Base-by-base conservation (phyloP, 1,140 invertebrate genomes). In the Solenopsis fugax region DNA sequence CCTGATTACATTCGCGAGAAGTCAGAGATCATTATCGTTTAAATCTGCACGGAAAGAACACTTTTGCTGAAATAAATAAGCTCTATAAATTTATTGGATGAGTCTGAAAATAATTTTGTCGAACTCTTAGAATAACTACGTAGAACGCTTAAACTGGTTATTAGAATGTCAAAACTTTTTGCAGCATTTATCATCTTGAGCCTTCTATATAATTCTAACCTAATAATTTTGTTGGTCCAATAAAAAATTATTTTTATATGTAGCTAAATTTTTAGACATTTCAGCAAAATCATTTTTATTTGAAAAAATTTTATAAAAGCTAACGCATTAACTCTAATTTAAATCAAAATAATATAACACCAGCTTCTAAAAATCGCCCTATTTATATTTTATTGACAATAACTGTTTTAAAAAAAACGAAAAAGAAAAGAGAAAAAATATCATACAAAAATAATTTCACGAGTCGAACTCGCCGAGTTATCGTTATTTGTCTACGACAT, bases 1-100 rank as follows among this genome's bases (percentile, higher is more conserved):
- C 21, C 65, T 58, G 13, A 18, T 72, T 72, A 71, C 34, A 48
- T 50, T 50, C 21, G 12, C 50, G 69, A 84, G 16, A n/a, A 50
- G 54, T 75, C 54, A 82, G 54, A 62, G 54, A 50, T 60, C 24
- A 50, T 75, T 60, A 75, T 73, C 7, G n/a, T 60, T 48, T 34
- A 73, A 58, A 48, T 41, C 41, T 41, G 41, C 41, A 41, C 7
- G 41, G 7, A 41, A 41, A 41, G 41, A 41, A 7, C 41, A 41
- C 7, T 3, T 41, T 41, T 41, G 41, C 4, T 41, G 4, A 41
- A 41, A 41, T 41, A 41, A n/a, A n/a, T n/a, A n/a, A n/a, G n/a
- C n/a, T 41, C 41, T 41, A 41, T 0, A 41, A 41, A 41, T 41
- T 41, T 41, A 41, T 41, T 41, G 7, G 41, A 7, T 41, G 4